Percentiles rank a stretch among this genome's conserved stretches.
These are phyloP conservation scores for Sebastes trivittatus DNA, from an alignment of 2,797 vertebrate species.

Conservation along the genomic window DNA sequence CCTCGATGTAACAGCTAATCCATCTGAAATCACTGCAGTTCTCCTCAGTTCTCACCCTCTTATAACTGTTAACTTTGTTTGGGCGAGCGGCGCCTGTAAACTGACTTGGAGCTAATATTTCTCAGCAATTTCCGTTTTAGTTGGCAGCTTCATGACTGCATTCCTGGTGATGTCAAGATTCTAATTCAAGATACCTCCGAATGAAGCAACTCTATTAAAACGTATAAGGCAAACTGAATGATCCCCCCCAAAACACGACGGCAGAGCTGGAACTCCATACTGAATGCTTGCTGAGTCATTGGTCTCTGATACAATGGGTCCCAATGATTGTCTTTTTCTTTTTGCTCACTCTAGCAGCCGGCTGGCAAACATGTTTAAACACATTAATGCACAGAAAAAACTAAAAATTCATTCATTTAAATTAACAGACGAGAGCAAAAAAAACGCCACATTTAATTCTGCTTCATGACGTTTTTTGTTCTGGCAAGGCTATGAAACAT, in stretches of 20 bases:
- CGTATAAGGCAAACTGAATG: constrained; percentile 9
- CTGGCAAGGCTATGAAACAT: constrained; percentile 23
- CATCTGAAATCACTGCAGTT: background rate
- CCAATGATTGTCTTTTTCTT: constrained; percentile 64
- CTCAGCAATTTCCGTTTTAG: background rate
- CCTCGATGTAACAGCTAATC: constrained; percentile 2
- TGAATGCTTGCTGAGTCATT: constrained; percentile 40
- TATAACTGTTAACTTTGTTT: background rate
- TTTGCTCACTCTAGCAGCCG: constrained; percentile 32
- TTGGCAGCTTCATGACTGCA: background rate
- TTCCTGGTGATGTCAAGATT: constrained; percentile 14
- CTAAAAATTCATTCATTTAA: constrained; percentile 40
- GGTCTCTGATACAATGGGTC: constrained; percentile 44
- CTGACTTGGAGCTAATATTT: background rate
- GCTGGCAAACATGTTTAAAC: constrained; percentile 45
- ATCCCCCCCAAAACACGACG: constrained; percentile 17
- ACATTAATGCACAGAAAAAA: constrained; percentile 41
- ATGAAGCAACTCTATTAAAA: constrained; percentile 23
- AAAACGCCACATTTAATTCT: constrained; percentile 24
- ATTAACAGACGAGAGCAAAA: constrained; percentile 39
- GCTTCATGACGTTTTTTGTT: constrained; percentile 21
- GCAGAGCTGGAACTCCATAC: constrained; percentile 37
- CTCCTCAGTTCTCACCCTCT: background rate
- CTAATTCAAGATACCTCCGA: constrained; percentile 17
- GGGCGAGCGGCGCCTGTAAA: background rate